Conservation (phyloP, 2,113 vertebrate species). For the Daubentonia madagascariensis region DNA sequence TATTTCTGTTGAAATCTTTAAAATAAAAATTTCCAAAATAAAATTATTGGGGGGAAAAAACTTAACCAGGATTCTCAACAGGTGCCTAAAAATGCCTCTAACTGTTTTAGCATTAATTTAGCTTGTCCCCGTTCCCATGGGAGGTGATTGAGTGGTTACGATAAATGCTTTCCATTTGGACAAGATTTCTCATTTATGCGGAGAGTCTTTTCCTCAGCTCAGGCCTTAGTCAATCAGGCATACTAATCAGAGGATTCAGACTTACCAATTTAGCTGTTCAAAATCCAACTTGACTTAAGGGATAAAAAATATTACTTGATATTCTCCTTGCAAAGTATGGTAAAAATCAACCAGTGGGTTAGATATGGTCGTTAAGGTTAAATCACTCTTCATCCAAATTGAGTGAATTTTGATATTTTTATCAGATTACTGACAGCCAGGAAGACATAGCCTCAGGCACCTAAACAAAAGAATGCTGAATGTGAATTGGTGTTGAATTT, state of each 20-base stretch:
- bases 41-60: background rate
- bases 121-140: too few species aligned
- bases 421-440: slow-evolving; percentile 18
- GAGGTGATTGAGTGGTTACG: background rate
- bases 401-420: slow-evolving; percentile 34
- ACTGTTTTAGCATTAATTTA: background rate
- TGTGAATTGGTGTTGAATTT: background rate
- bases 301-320: background rate
- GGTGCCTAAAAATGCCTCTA: background rate
- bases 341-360: background rate
- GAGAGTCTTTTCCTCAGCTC: background rate
- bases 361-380: background rate
- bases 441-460: background rate
- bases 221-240: background rate
- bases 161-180: background rate
- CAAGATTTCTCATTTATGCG: background rate
- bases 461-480: slow-evolving; percentile 19
- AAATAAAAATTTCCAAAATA: background rate
- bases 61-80: background rate
- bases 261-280: background rate
- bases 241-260: background rate
- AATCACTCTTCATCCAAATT: slow-evolving; percentile 34
- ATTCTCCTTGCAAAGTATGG: background rate
- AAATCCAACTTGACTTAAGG: background rate
- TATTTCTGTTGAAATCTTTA: background rate